Conservation (phyloP, 2,797 vertebrate species). For the Acanthopagrus latus region DNA sequence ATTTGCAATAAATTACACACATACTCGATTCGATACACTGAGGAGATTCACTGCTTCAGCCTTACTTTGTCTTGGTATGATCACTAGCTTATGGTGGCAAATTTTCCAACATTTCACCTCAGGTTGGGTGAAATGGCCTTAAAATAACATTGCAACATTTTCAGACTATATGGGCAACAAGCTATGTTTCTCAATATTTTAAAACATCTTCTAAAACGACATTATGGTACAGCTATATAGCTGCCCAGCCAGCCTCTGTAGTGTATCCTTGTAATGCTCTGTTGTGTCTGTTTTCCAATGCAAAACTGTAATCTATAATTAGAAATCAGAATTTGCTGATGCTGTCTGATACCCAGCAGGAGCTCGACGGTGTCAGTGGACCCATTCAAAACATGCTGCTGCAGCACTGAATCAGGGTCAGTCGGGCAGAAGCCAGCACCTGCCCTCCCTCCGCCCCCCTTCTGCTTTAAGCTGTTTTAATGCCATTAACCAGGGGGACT, state of each 20-base stretch:
- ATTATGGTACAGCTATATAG: too few species aligned
- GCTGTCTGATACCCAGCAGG: not conserved
- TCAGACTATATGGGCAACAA: too few species aligned
- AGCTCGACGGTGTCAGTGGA: slow-evolving; percentile 7
- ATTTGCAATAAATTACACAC: not conserved
- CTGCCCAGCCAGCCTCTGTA: too few species aligned
- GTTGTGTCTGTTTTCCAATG: not conserved
- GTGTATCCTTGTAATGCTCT: not conserved
- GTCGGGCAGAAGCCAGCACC: slow-evolving; percentile 47
- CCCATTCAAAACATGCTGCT: slow-evolving; percentile 29
- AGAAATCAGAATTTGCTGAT: not conserved
- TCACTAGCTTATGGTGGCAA: not conserved
- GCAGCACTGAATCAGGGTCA: slow-evolving; percentile 59
- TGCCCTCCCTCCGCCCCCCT: slow-evolving; percentile 21
- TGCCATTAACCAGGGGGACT: slow-evolving; percentile 64
- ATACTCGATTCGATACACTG: not conserved
- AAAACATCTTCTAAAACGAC: too few species aligned
- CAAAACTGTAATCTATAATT: not conserved
- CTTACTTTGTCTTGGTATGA: not conserved
- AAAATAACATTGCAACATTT: too few species aligned
- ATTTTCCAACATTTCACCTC: not conserved
- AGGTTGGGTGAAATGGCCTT: too few species aligned
- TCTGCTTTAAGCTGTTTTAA: slow-evolving; percentile 71
- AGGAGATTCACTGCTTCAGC: not conserved
- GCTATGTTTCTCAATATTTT: too few species aligned